phyloP scores from a whole-genome alignment of 1,140 invertebrate genomes.

The honey bee (Apis mellifera) region Amel_HAv3.1 CM009946.2:7079001-7079500 shows the following conservation, averaged over 20 bases:
- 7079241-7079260: neutral
- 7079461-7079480: neutral
- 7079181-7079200: neutral
- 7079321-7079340: neutral
- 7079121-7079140: slow-evolving; percentile 31
- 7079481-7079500: too few relatives aligned
- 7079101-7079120: neutral
- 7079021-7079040: neutral
- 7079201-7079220: neutral
- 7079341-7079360: neutral
- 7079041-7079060: neutral
- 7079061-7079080: neutral
- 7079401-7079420: neutral
- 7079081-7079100: slow-evolving; percentile 9
- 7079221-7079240: neutral
- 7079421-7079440: neutral
- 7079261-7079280: neutral
- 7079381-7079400: slow-evolving; percentile 11
- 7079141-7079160: slow-evolving; percentile 30
- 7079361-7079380: neutral
- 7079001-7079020: neutral
- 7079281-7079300: slow-evolving; percentile 7
- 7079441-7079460: neutral
- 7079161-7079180: neutral
- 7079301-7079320: neutral